Percentiles rank a stretch among this genome's conserved stretches.
phyloP scores from a whole-genome alignment of 2,113 vertebrate genomes.

The Todiramphus saurophagus region DNA sequence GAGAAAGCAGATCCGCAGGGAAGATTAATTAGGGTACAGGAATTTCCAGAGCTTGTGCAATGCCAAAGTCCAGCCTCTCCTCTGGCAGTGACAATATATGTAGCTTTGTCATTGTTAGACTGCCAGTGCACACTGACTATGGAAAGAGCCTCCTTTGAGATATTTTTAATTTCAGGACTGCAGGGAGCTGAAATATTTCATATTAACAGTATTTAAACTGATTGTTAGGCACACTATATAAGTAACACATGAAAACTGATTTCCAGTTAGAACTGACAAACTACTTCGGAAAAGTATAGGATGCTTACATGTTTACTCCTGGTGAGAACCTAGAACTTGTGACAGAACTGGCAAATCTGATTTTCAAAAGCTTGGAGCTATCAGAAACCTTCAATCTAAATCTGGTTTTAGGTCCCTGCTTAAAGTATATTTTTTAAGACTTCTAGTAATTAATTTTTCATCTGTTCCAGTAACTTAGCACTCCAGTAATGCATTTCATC shows the following conservation, averaged over 20 bases:
- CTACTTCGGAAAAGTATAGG: not conserved
- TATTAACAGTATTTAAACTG: not conserved
- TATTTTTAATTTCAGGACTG: slow-evolving; percentile 84
- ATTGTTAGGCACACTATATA: not conserved
- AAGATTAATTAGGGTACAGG: slow-evolving; percentile 78
- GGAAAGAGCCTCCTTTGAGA: slow-evolving; percentile 76
- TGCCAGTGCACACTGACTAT: slow-evolving; percentile 77
- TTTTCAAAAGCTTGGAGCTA: not conserved
- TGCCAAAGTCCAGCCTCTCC: slow-evolving; percentile 70
- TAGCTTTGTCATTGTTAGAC: slow-evolving; percentile 75
- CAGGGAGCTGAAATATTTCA: slow-evolving; percentile 83
- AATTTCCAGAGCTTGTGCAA: slow-evolving; percentile 73
- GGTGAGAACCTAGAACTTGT: not conserved
- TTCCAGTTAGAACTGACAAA: not conserved
- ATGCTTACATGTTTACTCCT: not conserved
- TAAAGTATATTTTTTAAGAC: not conserved
- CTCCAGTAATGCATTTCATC: not conserved
- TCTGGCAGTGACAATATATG: slow-evolving; percentile 77
- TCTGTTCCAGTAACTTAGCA: not conserved
- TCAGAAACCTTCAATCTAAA: not conserved
- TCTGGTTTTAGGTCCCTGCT: not conserved
- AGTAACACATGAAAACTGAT: not conserved
- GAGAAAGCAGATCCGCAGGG: slow-evolving; percentile 85
- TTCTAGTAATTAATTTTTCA: not conserved
- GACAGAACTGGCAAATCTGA: not conserved